Base-by-base conservation (phyloP, 2,113 vertebrate genomes). In the Hypocryptadius cinnamomeus region DNA sequence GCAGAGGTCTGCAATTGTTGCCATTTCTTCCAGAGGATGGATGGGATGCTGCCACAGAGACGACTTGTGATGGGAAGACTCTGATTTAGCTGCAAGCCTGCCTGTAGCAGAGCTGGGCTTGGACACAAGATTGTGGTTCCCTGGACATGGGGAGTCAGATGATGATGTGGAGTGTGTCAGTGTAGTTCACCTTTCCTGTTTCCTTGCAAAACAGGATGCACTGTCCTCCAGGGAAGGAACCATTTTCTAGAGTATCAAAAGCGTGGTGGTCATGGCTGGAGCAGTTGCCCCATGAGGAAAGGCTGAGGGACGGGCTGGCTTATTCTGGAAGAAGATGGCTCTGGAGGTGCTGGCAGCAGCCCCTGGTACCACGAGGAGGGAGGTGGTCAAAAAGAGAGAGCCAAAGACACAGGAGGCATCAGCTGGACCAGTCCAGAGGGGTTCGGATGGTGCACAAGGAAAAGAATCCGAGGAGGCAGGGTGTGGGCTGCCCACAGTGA, bases 101-200 rank as follows among this genome's bases (percentile, higher is more conserved):
- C 27, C 33, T 15, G 6, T 66, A 54, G 65, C 40, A 71, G 64
- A 50, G 31, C 13, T 0, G 0, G 73, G 17, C 31, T 87, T 53
- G 21, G 42, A 37, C 17, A 24, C n/a, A n/a, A 37, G 22, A 33
- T 11, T 0, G 0, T 0, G 0, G 18, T 78, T 76, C 22, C 12
- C 7, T n/a, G 73, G 68, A 57, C 2, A 3, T 10, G 20, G 21
- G 9, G 33, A 31, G 14, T 39, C 17, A 19, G 21, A 5, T 44
- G 47, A 10, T 80, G 28, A 18, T 68, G 50, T 47, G 31, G 44
- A 19, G 15, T 9, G 35, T 60, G 21, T 44, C 59, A 31, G 19
- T 10, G 28, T 5, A 5, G 31, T 61, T 78, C 68, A 40, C 22
- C 28, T 73, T 57, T 18, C 18, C 39, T 33, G 11, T 66, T 86